Conservation (phyloP, 2,797 vertebrate genomes). For the Rhabdomys pumilio region DNA sequence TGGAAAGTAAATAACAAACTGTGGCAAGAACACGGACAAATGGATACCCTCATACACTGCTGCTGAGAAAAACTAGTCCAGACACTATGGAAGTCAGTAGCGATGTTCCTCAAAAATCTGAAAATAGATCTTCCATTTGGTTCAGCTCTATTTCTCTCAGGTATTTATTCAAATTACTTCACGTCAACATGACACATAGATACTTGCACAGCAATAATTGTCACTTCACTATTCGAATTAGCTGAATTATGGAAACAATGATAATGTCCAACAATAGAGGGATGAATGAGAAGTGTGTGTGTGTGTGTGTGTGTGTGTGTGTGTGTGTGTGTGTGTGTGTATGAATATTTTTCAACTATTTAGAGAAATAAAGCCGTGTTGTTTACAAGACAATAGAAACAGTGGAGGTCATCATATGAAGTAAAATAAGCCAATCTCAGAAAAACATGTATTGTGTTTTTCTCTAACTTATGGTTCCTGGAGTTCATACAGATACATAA, state of each 20-base stretch:
- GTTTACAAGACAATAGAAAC: neutral
- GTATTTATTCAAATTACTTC: neutral
- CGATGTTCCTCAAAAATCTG: neutral
- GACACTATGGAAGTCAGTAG: neutral
- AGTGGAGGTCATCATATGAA: neutral
- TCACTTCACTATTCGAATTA: neutral
- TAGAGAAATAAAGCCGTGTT: neutral
- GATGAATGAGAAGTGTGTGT: neutral
- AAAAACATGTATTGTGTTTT: neutral
- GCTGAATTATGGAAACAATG: neutral
- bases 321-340: neutral
- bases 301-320: neutral
- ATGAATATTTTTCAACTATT: neutral
- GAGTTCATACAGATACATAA: neutral
- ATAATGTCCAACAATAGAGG: neutral
- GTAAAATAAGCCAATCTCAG: neutral
- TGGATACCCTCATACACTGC: neutral
- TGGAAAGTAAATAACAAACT: neutral
- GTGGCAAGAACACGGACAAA: neutral
- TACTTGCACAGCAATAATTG: neutral
- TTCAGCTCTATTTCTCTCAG: neutral
- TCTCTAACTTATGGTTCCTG: neutral
- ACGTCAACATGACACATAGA: neutral
- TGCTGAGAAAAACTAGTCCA: neutral
- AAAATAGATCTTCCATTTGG: neutral